Conservation (phyloP, 2,113 vertebrate species). For the Petrocephalus microphthalmus region DNA sequence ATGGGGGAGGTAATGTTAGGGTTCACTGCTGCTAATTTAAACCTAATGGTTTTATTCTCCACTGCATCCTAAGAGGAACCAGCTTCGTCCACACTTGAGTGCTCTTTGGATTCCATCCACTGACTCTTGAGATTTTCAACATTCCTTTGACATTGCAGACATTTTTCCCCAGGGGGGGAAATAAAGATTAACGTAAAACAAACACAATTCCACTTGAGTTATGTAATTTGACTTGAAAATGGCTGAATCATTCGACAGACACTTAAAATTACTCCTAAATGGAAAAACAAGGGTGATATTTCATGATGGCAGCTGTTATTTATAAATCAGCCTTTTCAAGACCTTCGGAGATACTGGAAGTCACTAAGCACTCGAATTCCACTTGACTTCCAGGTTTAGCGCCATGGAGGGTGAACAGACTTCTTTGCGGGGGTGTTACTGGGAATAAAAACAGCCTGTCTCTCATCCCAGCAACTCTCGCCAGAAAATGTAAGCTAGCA, state of each 20-base stretch:
- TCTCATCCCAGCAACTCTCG: not conserved
- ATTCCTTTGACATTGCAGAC: slow-evolving; percentile 22
- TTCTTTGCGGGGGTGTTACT: not conserved
- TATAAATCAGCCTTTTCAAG: not conserved
- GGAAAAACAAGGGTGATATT: slow-evolving; percentile 8
- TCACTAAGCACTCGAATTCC: not conserved
- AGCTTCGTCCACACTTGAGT: slow-evolving; percentile 23
- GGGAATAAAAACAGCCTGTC: not conserved
- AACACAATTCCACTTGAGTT: not conserved
- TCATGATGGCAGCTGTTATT: not conserved
- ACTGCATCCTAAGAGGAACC: not conserved
- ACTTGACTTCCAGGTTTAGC: slow-evolving; percentile 6
- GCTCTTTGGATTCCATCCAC: slow-evolving; percentile 6
- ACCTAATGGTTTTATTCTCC: not conserved
- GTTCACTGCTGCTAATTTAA: not conserved
- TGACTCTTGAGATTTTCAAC: slow-evolving; percentile 22
- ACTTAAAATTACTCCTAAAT: not conserved
- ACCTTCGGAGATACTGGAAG: not conserved
- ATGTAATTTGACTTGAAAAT: slow-evolving; percentile 10
- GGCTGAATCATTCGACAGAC: not conserved
- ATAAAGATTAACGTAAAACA: slow-evolving; percentile 6
- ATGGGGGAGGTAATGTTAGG: not conserved
- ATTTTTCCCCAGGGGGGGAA: slow-evolving; percentile 1
- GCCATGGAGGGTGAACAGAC: not conserved
- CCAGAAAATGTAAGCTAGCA: not conserved